Base-by-base conservation (phyloP, 2,113 vertebrate genomes). In the Ictidomys tridecemlineatus region DNA sequence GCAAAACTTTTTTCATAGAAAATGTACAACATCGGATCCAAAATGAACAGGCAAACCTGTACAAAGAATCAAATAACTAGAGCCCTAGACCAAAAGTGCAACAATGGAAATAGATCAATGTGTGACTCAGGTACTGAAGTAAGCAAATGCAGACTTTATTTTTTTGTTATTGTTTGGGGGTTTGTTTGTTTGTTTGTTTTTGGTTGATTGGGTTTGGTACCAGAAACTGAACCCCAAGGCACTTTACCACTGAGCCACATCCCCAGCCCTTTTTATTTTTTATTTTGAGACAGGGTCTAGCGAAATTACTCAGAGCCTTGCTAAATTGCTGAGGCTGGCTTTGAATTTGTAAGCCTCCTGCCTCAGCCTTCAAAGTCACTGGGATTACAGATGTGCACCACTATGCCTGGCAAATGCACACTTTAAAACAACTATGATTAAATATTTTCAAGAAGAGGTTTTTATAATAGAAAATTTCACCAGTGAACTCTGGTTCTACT, bases 1-100 rank as follows among this genome's bases (percentile, higher is more conserved):
- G 8, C 12, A 85, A 82, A 14, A 92, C 89, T 67, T 93, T 97
- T 93, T 93, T 86, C 45, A 92, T 45, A 77, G 30, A 65, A 14
- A 92, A 61, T 89, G 5, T 72, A 30, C 13, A 91, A 80, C 2
- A 94, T 42, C 65, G 45, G 70, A 51, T 58, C 22, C n/a, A 72
- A 96, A 95, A 89, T 89, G 24, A 93, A 77, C 34, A 72, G 14
- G 10, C 9, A 88, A 17, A 79, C 24, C n/a, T 82, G 4, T 53
- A 37, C 61, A 92, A 78, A 89, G 67, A 82, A 67, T 77, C 79
- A 92, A 79, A 89, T 69, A 2, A 72, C 45, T 58, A n/a, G 95
- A 96, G 24, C 16, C 20, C 42, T 69, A 89, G 48, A 96, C 5
- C 18, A 85, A 95, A 94, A 91, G 8, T 16, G 61, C 45, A 28